phyloP scores from a whole-genome alignment of 2,797 vertebrate species.

The Choloepus didactylus region DNA sequence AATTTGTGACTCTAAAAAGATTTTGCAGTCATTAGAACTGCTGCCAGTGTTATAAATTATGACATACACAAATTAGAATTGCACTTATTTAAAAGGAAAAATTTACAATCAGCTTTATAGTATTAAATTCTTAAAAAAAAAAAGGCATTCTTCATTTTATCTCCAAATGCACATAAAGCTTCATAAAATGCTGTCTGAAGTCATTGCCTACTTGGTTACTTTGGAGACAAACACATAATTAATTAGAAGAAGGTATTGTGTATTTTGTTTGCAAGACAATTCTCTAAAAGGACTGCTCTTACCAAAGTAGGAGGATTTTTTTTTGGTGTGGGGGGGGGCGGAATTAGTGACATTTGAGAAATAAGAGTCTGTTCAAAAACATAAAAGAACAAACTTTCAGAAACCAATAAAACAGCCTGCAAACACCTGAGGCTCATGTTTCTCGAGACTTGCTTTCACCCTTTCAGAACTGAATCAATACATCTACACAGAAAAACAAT shows the following conservation, averaged over 20 bases:
- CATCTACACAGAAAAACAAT: neutral
- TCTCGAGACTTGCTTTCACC: slow-evolving; percentile 49
- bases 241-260: neutral
- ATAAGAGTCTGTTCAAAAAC: slow-evolving; percentile 44
- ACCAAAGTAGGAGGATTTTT: neutral
- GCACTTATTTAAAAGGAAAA: slow-evolving; percentile 45
- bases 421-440: slow-evolving; percentile 15
- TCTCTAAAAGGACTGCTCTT: neutral
- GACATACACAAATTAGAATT: slow-evolving; percentile 29
- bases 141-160: neutral
- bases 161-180: neutral
- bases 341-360: slow-evolving; percentile 20
- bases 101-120: slow-evolving; percentile 17
- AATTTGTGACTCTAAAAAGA: slow-evolving; percentile 51
- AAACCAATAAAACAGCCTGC: slow-evolving; percentile 30
- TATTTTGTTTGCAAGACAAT: slow-evolving; percentile 17
- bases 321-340: neutral
- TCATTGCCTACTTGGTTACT: slow-evolving; percentile 38
- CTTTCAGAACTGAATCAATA: slow-evolving; percentile 9
- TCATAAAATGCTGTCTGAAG: slow-evolving; percentile 41
- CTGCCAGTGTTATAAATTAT: slow-evolving; percentile 51
- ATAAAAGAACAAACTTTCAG: slow-evolving; percentile 33
- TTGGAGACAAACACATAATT: slow-evolving; percentile 8
- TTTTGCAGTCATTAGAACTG: slow-evolving; percentile 47
- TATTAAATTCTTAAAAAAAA: neutral